Percentiles rank a stretch among this genome's conserved stretches.
phyloP scores from a whole-genome alignment of 1,140 invertebrate species.

The Papilio machaon region DNA sequence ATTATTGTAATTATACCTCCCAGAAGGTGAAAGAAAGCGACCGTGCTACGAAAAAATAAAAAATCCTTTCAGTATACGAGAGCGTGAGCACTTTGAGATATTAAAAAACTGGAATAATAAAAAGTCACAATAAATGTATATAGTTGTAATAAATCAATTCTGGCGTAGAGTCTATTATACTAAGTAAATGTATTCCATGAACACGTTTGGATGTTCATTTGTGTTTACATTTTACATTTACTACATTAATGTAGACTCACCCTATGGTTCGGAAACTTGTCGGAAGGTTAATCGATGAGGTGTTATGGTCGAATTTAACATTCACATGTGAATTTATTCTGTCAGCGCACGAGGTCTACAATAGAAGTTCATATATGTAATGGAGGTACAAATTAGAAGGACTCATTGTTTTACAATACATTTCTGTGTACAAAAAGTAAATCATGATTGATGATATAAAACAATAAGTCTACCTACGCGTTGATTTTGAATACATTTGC shows the following conservation, averaged over 20 bases:
- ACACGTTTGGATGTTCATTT: neutral
- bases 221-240: neutral
- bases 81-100: no score
- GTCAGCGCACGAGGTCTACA: constrained; percentile 9
- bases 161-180: no score
- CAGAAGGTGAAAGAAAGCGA: neutral
- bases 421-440: neutral
- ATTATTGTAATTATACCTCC: neutral
- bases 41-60: neutral
- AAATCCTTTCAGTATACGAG: no score
- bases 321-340: constrained; percentile 33
- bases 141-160: no score
- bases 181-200: no score
- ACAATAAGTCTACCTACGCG: neutral
- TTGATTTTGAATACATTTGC: neutral
- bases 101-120: no score
- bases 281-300: constrained; percentile 33
- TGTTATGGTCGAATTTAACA: constrained; percentile 31
- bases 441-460: neutral
- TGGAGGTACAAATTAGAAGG: constrained; percentile 26
- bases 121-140: no score
- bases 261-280: constrained; percentile 7
- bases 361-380: constrained; percentile 22
- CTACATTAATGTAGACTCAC: neutral
- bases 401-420: constrained; percentile 9